Conservation (phyloP, 1,140 invertebrate genomes). For the Drosophila burlai region DNA sequence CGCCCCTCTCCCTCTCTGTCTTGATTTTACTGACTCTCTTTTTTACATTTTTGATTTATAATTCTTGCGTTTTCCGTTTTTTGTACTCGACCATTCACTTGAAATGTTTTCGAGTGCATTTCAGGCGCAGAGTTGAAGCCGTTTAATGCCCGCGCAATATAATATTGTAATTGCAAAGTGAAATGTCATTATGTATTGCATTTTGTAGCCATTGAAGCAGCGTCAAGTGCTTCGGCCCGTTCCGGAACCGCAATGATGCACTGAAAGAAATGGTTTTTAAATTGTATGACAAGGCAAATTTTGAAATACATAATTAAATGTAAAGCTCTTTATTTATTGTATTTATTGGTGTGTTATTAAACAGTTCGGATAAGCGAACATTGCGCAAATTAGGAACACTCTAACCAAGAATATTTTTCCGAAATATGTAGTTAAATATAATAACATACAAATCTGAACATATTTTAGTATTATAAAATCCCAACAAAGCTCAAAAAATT, state of each 20-base stretch:
- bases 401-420: too few relatives aligned
- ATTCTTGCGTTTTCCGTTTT: constrained; percentile 51
- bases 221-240: constrained; percentile 69
- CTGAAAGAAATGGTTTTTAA: constrained; percentile 1
- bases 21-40: constrained; percentile 7
- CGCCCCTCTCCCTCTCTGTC: background rate
- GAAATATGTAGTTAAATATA: too few relatives aligned
- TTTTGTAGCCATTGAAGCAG: constrained; percentile 82
- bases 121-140: constrained; percentile 71
- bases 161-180: constrained; percentile 81
- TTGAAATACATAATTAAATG: background rate
- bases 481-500: too few relatives aligned
- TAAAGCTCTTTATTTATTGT: background rate
- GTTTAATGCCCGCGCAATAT: constrained; percentile 79
- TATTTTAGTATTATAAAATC: too few relatives aligned
- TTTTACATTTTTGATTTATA: constrained; percentile 73
- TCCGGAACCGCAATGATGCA: constrained; percentile 28
- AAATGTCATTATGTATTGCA: constrained; percentile 83
- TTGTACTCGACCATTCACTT: constrained; percentile 62
- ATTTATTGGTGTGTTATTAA: too few relatives aligned
- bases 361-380: too few relatives aligned
- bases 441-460: too few relatives aligned
- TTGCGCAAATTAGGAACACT: too few relatives aligned
- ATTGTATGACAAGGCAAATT: background rate
- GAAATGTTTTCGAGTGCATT: constrained; percentile 77